Evolutionary conservation across 1,140 invertebrate species (phyloP).

Genomic region (Drosophila nigromelanica): DNA sequence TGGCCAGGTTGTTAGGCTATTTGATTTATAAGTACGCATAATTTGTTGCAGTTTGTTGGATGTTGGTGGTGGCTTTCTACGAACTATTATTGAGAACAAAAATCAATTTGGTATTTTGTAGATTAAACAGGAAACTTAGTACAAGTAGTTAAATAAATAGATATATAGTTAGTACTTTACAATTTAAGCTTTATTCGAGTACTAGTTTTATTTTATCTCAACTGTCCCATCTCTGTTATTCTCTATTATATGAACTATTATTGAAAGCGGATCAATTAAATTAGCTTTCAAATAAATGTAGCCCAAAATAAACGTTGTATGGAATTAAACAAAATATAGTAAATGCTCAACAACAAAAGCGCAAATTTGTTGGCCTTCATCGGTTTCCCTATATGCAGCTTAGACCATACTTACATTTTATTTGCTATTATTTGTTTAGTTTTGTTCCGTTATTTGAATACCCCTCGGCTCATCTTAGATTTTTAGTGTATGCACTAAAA

Average conservation of each 20-base stretch:
- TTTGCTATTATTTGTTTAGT: constrained; percentile 64
- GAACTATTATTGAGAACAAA: constrained; percentile 13
- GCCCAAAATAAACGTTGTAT: too few relatives aligned
- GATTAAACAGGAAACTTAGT: neutral
- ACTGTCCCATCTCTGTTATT: too few relatives aligned
- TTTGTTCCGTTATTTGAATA: constrained; percentile 52
- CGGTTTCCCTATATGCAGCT: too few relatives aligned
- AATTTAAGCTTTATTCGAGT: too few relatives aligned
- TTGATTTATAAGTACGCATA: constrained; percentile 75
- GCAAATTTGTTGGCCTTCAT: neutral
- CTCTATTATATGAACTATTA: neutral
- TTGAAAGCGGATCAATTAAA: neutral
- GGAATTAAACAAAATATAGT: too few relatives aligned
- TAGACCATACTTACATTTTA: constrained; percentile 69
- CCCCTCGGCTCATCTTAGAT: constrained; percentile 17
- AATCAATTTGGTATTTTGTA: constrained; percentile 26
- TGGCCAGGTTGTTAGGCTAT: constrained; percentile 63
- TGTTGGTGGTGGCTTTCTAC: constrained; percentile 39
- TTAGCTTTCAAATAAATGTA: too few relatives aligned
- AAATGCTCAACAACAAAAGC: too few relatives aligned
- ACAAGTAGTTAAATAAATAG: neutral
- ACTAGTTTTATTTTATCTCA: too few relatives aligned
- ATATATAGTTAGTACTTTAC: neutral
- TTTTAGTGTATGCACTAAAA: constrained; percentile 53
- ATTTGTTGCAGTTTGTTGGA: constrained; percentile 50